phyloP scores from a whole-genome alignment of 2,888 invertebrate genomes.

The Tinea pellionella region DNA sequence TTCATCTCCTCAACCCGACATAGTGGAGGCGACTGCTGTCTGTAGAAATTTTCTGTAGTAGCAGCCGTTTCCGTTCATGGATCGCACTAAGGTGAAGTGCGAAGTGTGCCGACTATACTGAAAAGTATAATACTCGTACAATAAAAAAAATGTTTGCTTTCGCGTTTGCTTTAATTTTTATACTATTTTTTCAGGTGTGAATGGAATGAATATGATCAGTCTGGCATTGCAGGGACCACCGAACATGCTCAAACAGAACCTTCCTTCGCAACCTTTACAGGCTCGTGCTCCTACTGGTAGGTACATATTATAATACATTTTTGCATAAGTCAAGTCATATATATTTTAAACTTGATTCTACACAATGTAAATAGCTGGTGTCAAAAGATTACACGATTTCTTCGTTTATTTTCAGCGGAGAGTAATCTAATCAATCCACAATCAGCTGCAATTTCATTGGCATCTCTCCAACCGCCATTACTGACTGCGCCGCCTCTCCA shows the following conservation, averaged over 20 bases:
- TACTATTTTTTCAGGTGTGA: constrained; percentile 68
- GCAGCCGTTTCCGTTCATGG: too few relatives aligned
- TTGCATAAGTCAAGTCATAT: background rate
- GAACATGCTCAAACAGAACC: constrained; percentile 40
- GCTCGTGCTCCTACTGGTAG: constrained; percentile 63
- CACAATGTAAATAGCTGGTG: too few relatives aligned
- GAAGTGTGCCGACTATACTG: too few relatives aligned
- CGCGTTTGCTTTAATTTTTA: too few relatives aligned
- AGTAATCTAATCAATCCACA: constrained; percentile 61
- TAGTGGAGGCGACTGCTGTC: too few relatives aligned
- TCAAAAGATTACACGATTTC: too few relatives aligned
- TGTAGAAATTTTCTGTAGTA: too few relatives aligned
- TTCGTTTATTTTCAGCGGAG: constrained; percentile 60
- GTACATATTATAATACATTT: constrained; percentile 16
- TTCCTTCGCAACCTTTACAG: constrained; percentile 45
- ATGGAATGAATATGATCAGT: constrained; percentile 78
- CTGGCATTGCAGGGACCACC: constrained; percentile 58
- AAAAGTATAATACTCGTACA: too few relatives aligned
- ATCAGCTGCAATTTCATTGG: constrained; percentile 57
- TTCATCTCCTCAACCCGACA: too few relatives aligned
- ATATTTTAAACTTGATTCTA: too few relatives aligned
- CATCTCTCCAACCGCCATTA: constrained; percentile 64
- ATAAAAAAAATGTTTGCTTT: background rate
- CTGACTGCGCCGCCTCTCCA: constrained; percentile 72
- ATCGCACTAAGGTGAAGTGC: too few relatives aligned